Evolutionary conservation across 2,113 vertebrate genomes (phyloP), one percentile per base, ranked within the genome.

Genomic region (Hemicordylus capensis): DNA sequence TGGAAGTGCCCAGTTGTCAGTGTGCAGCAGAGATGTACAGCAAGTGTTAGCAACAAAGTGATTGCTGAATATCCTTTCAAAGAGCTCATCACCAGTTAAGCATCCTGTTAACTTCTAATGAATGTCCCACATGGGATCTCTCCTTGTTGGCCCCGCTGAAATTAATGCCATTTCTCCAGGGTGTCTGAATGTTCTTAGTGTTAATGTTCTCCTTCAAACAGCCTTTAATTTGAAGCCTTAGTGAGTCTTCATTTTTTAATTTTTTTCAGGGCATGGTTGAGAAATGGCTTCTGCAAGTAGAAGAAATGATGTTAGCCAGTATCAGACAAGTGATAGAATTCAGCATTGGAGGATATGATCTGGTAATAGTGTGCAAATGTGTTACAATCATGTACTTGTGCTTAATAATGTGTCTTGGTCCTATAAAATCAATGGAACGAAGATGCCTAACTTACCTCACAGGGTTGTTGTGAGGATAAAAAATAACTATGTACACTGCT

Each of bases 211-310:
- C 6, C 19, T 54, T 79, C 67, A 61, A 80, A 20, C 74, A 44
- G 7, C 77, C 19, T 39, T 37, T 79, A 54, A 34, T 72, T 31
- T 46, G 7, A 11, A 86, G 81, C 24, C 34, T 3, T 26, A 15
- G 11, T 48, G 22, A 76, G 15, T 70, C 42, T 61, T 76, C 19
- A 64, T n/a, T 72, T 51, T 46, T 87, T 91, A 26, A 64, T 85
- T 48, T 12, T 84, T 64, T 87, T 83, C 8, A 85, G 98, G 98
- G 98, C 48, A 98, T 98, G 98, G 98, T 99, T 66, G 98, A 98
- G 90, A 99, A 98, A 90, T 99, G 98, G 98, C 97, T 99, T 63
- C 92, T 95, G 87, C 96, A 99, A 89, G 98, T 99, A 83, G 98
- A 99, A 91, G 92, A 96, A 61, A 91, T 96, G 46, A 99, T 98